A percentile compares a stretch with the other conserved stretches of the same genome.
Evolutionary conservation across 2,888 invertebrate genomes (phyloP).

Genomic region (Lasioglossum figueresi): DNA sequence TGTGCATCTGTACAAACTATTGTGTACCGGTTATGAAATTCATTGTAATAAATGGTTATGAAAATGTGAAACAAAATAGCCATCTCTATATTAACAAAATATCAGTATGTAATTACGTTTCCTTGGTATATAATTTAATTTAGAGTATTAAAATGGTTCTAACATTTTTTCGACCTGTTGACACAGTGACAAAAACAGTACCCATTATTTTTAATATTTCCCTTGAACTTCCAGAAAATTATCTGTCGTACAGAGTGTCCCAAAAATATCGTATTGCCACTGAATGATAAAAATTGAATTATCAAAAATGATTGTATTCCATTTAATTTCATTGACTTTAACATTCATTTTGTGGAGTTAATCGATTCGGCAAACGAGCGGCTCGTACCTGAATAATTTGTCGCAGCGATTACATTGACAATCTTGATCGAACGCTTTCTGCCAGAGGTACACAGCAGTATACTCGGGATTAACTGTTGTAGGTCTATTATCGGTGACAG

Average conservation of each 20-base stretch:
- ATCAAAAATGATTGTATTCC: neutral
- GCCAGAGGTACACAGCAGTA: neutral
- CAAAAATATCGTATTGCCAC: neutral
- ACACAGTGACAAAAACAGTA: neutral
- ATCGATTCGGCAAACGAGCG: neutral
- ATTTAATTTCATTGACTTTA: neutral
- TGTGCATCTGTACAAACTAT: neutral
- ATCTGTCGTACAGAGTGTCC: too few species aligned
- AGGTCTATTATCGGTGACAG: conserved; percentile 37
- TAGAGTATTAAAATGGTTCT: neutral
- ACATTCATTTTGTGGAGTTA: neutral
- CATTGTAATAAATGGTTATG: neutral
- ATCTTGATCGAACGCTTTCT: neutral
- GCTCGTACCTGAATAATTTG: neutral
- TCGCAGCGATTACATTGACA: neutral
- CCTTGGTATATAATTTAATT: neutral
- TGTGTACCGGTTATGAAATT: neutral
- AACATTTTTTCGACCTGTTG: neutral
- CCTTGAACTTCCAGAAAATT: too few species aligned
- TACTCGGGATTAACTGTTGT: conserved; percentile 7
- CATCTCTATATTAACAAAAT: neutral
- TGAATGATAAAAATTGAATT: neutral
- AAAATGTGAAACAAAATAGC: neutral
- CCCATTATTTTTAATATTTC: neutral
- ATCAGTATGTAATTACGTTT: neutral